Evolutionary conservation across 2,113 vertebrate genomes (phyloP).

Genomic region (Protobothrops flavoviridis): DNA sequence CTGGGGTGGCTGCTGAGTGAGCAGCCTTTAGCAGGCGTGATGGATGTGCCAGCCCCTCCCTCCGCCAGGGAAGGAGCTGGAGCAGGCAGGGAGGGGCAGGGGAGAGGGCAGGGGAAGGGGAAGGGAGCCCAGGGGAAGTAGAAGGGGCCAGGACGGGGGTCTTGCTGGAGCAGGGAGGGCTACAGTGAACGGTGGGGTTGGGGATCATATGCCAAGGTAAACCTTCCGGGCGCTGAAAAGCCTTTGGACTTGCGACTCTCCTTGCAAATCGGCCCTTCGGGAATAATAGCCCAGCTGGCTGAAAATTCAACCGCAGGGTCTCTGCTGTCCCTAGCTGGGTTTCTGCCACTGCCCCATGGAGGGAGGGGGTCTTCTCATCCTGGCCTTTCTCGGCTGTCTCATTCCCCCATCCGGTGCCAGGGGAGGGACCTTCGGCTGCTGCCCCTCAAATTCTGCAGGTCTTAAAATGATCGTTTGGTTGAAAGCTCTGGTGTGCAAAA

Average conservation of each 20-base stretch:
- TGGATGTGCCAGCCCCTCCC: not conserved
- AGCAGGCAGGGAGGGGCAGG: no score
- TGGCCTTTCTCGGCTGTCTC: not conserved
- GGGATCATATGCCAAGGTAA: not conserved
- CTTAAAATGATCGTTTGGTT: not conserved
- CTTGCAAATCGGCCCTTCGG: not conserved
- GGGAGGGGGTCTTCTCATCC: not conserved
- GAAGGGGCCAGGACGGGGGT: not conserved
- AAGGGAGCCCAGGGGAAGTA: no score
- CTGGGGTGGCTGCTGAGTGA: conserved; percentile 6
- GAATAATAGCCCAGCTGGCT: not conserved
- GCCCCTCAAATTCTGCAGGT: not conserved
- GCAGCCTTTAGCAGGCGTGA: not conserved
- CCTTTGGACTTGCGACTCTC: not conserved
- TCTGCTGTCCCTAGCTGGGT: not conserved
- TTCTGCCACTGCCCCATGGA: not conserved
- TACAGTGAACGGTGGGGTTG: not conserved
- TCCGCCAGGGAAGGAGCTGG: not conserved
- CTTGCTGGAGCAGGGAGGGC: not conserved
- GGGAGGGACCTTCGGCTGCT: not conserved
- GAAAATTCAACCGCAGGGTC: not conserved
- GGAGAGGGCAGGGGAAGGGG: not conserved
- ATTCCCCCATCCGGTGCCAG: not conserved
- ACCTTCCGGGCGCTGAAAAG: not conserved
- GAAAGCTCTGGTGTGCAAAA: not conserved